Evolutionary conservation across 1,140 invertebrate species (phyloP), one percentile per base, ranked within the genome.

Genomic region (Drosophila ananassae): DNA sequence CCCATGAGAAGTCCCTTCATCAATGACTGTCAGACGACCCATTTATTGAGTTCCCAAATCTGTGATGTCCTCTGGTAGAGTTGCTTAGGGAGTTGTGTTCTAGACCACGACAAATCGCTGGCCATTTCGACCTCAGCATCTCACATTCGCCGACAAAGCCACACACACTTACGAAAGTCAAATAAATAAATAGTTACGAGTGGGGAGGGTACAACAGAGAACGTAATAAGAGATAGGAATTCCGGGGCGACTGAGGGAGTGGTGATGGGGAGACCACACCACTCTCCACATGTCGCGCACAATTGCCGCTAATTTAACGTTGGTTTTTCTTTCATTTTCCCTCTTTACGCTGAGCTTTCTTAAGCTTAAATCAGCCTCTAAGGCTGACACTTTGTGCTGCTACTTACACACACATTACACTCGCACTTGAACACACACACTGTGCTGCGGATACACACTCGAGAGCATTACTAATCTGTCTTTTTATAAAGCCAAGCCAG

Each of bases 221-320:
- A 34, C 52, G 37, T 66, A n/a, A 28, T 13, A 37, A 13, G 22
- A 21, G 12, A 22, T 2, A 13, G 41, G 41, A 44, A 17, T 44
- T 21, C 13, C 21, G 17, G 28, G 34, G 22, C 13, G n/a, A 12
- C 24, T 8, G 44, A 32, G 50, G 48, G 32, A 37, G 34, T 71
- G 53, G 2, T 8, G 32, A 34, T 34, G 41, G 69, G 50, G 17
- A 17, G 17, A 17, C 17, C 30, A 41, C 34, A 24, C 24, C 53
- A 74, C 59, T 64, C 73, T 75, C 76, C 77, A 72, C 78, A 87
- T 89, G 82, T 87, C 78, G 82, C 83, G 79, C 74, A 87, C 82
- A 87, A 87, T 87, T 87, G 82, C 82, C 83, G 89, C 82, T 87
- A 87, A 87, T 87, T 87, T 87, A 87, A 82, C 82, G 71, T 75